Percentiles rank a stretch among this genome's conserved stretches.
These are phyloP conservation scores for Hylaeus volcanicus DNA, from an alignment of 1,140 invertebrate genomes.

Conservation along the genomic window DNA sequence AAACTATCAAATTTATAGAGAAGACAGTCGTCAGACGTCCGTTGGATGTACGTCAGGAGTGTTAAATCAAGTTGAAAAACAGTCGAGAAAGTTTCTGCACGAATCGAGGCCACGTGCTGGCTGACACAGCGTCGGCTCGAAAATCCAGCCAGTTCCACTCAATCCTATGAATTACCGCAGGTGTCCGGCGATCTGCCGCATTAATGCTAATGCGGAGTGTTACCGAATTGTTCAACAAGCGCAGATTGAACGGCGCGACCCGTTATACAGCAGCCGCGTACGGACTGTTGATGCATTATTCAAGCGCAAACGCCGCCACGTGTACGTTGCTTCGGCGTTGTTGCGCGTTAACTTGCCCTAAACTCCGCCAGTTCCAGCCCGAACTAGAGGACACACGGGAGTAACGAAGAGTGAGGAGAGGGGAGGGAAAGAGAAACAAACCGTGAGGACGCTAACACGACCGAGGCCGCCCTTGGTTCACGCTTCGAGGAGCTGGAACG, in stretches of 20 bases:
- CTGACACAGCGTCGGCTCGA: background rate
- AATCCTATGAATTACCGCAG: conserved; percentile 77
- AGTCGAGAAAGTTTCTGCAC: no score
- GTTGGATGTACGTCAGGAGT: no score
- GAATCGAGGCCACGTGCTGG: background rate
- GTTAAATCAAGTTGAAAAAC: background rate
- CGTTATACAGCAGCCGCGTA: conserved; percentile 68
- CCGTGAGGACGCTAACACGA: conserved; percentile 2
- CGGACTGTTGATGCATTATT: conserved; percentile 77
- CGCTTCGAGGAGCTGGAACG: background rate
- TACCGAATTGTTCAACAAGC: conserved; percentile 77
- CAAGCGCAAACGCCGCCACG: conserved; percentile 73
- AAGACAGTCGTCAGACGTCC: no score
- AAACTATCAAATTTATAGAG: background rate
- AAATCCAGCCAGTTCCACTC: conserved; percentile 26
- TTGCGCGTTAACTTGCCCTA: conserved; percentile 78
- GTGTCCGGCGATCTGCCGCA: conserved; percentile 73
- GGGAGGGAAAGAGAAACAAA: conserved; percentile 10
- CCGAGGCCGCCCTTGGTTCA: conserved; percentile 1
- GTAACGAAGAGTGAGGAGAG: background rate
- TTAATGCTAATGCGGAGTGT: conserved; percentile 77
- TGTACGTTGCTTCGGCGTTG: conserved; percentile 66
- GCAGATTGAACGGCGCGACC: conserved; percentile 73
- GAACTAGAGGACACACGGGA: conserved; percentile 18
- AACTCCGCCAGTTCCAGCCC: conserved; percentile 64